phyloP scores from a whole-genome alignment of 2,113 vertebrate species.

The Melanerpes formicivorus region DNA sequence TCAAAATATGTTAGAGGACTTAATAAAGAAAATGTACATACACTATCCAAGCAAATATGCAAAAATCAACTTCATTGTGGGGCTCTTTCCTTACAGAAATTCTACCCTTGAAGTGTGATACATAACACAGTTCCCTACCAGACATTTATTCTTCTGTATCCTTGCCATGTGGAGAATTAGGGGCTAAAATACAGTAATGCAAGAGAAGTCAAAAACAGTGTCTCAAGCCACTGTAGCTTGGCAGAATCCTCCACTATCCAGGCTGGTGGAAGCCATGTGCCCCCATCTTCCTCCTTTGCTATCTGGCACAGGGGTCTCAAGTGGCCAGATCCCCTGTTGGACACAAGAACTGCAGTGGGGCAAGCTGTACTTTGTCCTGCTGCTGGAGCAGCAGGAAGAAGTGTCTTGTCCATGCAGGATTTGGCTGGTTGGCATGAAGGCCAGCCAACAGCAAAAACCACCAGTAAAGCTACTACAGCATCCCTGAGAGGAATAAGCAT shows the following conservation, averaged over 20 bases:
- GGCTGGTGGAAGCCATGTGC: not conserved
- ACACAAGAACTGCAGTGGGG: not conserved
- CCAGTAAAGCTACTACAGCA: not conserved
- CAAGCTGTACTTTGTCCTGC: not conserved
- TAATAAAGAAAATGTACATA: not conserved
- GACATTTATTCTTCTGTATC: not conserved
- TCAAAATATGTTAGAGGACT: not conserved
- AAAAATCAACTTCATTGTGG: not conserved
- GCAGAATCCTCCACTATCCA: fast-evolving
- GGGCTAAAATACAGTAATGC: not conserved
- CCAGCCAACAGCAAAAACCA: not conserved
- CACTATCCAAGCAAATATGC: not conserved
- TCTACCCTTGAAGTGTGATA: not conserved
- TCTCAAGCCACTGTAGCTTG: not conserved
- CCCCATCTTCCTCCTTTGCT: not conserved
- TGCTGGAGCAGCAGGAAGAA: not conserved
- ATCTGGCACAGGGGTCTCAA: not conserved
- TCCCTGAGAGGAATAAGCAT: not conserved
- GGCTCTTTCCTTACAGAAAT: not conserved
- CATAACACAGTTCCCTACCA: not conserved
- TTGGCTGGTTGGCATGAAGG: fast-evolving
- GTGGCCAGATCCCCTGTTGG: not conserved
- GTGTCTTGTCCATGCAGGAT: fast-evolving
- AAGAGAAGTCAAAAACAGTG: not conserved
- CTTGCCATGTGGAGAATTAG: not conserved